Percentiles rank a stretch among this genome's conserved stretches.
These are phyloP conservation scores for Rosalia funebris DNA, from an alignment of 2,888 invertebrate species.

Conservation along the genomic window DNA sequence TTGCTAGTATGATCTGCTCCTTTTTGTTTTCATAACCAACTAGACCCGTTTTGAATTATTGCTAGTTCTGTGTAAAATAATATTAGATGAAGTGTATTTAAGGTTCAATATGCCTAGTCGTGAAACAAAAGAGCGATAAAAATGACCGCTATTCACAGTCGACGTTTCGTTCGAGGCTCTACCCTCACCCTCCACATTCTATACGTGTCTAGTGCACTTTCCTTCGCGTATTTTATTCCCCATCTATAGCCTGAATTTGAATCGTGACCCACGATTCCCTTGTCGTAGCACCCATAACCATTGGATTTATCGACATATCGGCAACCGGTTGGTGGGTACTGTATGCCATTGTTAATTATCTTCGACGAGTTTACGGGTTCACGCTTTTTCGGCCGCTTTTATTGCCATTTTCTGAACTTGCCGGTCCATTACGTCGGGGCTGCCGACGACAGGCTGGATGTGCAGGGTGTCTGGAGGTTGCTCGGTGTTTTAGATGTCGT, in stretches of 20 bases:
- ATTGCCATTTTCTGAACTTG: background rate
- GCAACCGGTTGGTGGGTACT: background rate
- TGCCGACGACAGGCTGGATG: background rate
- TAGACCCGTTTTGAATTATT: too few species aligned
- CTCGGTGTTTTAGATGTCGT: too few species aligned
- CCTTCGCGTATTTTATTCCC: conserved; percentile 20
- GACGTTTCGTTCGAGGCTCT: background rate
- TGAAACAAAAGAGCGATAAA: background rate
- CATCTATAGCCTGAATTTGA: conserved; percentile 35
- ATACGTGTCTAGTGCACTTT: conserved; percentile 1
- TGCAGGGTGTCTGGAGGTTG: too few species aligned
- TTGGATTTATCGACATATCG: conserved; percentile 29
- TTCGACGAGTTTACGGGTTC: too few species aligned
- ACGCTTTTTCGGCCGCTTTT: background rate
- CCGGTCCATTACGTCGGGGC: background rate
- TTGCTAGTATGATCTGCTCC: too few species aligned
- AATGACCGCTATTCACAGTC: background rate
- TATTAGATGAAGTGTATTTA: too few species aligned
- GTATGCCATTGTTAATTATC: background rate
- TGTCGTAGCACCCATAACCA: conserved; percentile 34
- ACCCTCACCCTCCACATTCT: background rate
- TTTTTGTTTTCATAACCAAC: too few species aligned
- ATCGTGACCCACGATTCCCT: conserved; percentile 36
- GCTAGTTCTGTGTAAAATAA: too few species aligned
- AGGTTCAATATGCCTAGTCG: background rate